These are phyloP conservation scores for Protonibea diacanthus DNA, from an alignment of 2,797 vertebrate genomes.

Conservation along the genomic window DNA sequence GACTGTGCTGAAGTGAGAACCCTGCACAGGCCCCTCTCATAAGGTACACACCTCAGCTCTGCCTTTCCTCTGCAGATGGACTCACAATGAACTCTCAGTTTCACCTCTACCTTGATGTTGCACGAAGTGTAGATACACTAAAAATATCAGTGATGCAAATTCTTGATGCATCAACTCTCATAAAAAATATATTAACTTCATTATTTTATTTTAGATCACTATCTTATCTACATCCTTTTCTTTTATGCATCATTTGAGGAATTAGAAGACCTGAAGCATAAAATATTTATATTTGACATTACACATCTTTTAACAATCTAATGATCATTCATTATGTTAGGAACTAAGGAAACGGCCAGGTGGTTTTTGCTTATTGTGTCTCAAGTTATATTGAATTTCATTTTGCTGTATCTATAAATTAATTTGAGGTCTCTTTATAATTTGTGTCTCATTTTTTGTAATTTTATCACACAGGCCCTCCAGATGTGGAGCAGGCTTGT, in stretches of 20 bases:
- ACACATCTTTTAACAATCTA: conserved; percentile 8
- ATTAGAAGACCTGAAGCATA: conserved; percentile 10
- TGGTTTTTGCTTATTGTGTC: neutral
- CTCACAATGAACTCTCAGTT: conserved; percentile 83
- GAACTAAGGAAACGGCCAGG: conserved; percentile 1
- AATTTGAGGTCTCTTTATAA: conserved; percentile 20
- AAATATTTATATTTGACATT: conserved; percentile 10
- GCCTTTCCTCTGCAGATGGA: conserved; percentile 79
- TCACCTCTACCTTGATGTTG: conserved; percentile 70
- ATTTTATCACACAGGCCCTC: conserved; percentile 86
- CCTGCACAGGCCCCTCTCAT: conserved; percentile 76
- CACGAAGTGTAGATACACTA: conserved; percentile 43
- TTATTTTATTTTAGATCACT: neutral
- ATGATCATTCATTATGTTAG: conserved; percentile 4
- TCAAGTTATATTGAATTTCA: conserved; percentile 10
- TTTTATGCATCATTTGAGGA: neutral
- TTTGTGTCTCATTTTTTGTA: conserved; percentile 18
- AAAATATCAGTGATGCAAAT: conserved; percentile 45
- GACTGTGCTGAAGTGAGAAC: conserved; percentile 76
- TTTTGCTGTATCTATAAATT: conserved; percentile 22
- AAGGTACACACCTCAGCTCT: conserved; percentile 82
- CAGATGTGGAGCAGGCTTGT: conserved; percentile 97
- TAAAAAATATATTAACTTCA: conserved; percentile 2
- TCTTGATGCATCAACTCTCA: conserved; percentile 22
- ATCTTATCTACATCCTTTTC: neutral